These are phyloP conservation scores for Amitus sp. DNA, from an alignment of 2,888 invertebrate species.

Conservation along the genomic window DNA sequence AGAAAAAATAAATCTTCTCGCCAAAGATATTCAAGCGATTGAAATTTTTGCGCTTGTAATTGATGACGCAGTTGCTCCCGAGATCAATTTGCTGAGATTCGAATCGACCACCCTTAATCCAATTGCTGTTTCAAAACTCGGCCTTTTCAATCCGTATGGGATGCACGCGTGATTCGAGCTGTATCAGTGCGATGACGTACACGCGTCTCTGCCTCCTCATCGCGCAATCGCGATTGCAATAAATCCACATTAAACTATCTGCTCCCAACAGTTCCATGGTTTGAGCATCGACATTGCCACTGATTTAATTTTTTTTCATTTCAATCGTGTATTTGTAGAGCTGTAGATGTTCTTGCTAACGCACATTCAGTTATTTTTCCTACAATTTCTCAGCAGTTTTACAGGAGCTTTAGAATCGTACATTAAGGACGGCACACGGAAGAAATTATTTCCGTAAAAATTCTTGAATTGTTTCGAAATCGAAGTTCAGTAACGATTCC, in stretches of 20 bases:
- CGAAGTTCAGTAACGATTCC: no score
- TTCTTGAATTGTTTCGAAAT: no score
- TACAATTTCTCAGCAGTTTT: no score
- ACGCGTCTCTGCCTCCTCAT: conserved; percentile 59
- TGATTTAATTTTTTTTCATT: conserved; percentile 36
- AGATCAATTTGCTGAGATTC: not conserved
- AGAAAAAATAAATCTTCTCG: no score
- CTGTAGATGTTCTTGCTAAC: not conserved
- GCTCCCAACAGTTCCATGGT: conserved; percentile 39
- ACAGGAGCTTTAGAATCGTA: no score
- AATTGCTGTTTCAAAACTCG: conserved; percentile 41
- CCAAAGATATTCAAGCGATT: no score
- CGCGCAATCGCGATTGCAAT: conserved; percentile 61
- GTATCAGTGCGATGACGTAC: conserved; percentile 39
- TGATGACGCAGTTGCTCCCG: not conserved
- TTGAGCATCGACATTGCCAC: conserved; percentile 34
- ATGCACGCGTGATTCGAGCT: conserved; percentile 39
- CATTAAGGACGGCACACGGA: no score
- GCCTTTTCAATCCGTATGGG: conserved; percentile 52
- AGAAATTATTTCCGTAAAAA: no score
- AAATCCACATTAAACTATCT: conserved; percentile 66
- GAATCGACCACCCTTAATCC: conserved; percentile 27
- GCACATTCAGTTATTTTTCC: no score
- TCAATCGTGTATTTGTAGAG: conserved; percentile 17
- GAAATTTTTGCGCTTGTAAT: not conserved